Base-by-base conservation (phyloP, 2,888 invertebrate species). In the Lutraria lutraria region DNA sequence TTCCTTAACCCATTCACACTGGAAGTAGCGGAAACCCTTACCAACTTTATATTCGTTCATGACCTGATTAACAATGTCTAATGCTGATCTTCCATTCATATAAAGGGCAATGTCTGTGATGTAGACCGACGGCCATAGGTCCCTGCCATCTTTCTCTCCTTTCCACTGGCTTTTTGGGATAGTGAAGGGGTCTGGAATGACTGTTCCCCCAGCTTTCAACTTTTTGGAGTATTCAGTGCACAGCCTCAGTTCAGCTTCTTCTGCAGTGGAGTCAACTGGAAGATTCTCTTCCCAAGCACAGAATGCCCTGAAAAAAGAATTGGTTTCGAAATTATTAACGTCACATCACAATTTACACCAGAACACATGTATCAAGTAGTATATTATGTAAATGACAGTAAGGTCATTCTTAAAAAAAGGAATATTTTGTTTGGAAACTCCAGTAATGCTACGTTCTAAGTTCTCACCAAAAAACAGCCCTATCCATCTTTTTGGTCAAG, bases 41-140 rank as follows among this genome's bases (percentile, higher is more conserved):
- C 89, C 92, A 16, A 83, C 88, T 79, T 91, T 92, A 63, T 92
- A 92, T 29, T 91, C 92, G 56, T 91, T 91, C 60, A 93, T 16
- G 10, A 90, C 79, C 19, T 86, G 68, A n/a, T 87, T 43, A 34
- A 87, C 54, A 13, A 88, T 60, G 10, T 90, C 87, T 1, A n/a
- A 82, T 13, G 90, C 60, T 56, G 88, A 85, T 13, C 12, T 81
- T 15, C 81, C 31, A 16, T 90, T 85, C 34, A 91, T 16, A 63
- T 83, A 89, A 4, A 53, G 68, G 16, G 92, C 19, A 25, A 93
- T 91, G 82, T 93, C 91, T 31, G 89, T 89, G 15, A 88, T 88
- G 72, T 93, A 90, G 1, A 93, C 68, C 4, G 90, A 85, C 10
- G 91, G 89, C 91, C 89, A 93, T 12, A 21, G 29, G 12, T 52